These are phyloP conservation scores for Kryphioiulus occultus DNA, from an alignment of 2,888 invertebrate species.

Conservation along the genomic window DNA sequence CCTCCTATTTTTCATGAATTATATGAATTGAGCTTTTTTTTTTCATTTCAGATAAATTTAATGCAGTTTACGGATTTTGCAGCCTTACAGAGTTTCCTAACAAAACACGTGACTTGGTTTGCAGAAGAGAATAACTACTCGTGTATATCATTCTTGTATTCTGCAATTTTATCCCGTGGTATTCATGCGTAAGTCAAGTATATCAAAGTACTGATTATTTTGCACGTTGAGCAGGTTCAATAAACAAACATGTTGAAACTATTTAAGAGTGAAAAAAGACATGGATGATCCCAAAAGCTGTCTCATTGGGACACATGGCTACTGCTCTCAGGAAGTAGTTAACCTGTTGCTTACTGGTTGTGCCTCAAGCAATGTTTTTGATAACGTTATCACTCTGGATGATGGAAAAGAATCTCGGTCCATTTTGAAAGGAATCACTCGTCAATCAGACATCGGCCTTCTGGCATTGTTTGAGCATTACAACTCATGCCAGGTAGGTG, in stretches of 20 bases:
- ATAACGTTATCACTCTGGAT: constrained; percentile 64
- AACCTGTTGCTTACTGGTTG: constrained; percentile 65
- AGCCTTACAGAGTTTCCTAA: constrained; percentile 16
- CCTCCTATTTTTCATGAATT: neutral
- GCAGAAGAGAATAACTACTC: constrained; percentile 59
- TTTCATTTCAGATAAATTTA: constrained; percentile 33
- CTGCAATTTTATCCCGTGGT: constrained; percentile 64
- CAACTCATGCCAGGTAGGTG: constrained; percentile 64
- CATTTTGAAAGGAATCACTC: constrained; percentile 55
- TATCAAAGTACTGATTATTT: neutral
- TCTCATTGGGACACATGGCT: constrained; percentile 65
- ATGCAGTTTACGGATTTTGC: constrained; percentile 41
- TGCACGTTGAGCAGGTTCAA: too few species aligned
- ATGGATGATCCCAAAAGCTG: constrained; percentile 64
- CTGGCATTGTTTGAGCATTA: constrained; percentile 66
- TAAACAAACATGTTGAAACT: neutral
- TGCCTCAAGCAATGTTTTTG: constrained; percentile 67
- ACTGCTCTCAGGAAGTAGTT: constrained; percentile 66
- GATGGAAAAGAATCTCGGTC: constrained; percentile 55
- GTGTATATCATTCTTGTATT: constrained; percentile 64
- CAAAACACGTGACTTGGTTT: constrained; percentile 59
- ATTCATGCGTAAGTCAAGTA: constrained; percentile 60
- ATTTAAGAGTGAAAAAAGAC: constrained; percentile 61
- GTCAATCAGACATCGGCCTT: constrained; percentile 63
- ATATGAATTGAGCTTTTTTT: neutral